phyloP scores from a whole-genome alignment of 2,113 vertebrate species.

The Hydrolagus affinis region DNA sequence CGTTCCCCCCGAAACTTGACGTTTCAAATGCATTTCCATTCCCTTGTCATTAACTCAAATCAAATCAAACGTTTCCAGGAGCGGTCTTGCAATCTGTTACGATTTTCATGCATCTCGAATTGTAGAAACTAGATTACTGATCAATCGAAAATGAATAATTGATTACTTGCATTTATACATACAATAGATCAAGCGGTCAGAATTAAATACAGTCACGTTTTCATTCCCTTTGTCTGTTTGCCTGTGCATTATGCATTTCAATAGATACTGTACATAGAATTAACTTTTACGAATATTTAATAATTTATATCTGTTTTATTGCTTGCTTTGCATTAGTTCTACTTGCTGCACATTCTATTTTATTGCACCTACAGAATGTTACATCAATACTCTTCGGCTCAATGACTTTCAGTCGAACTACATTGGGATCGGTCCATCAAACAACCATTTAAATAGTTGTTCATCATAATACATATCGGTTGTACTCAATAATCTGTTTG shows the following conservation, averaged over 20 bases:
- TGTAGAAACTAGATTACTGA: background rate
- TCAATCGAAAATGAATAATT: conserved; percentile 1
- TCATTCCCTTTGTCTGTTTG: background rate
- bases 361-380: background rate
- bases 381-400: background rate
- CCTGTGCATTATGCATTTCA: background rate
- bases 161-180: background rate
- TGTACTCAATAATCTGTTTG: background rate
- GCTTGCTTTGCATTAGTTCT: background rate
- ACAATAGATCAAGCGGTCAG: no score
- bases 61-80: background rate
- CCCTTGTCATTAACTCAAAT: background rate
- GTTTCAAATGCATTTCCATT: background rate
- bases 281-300: background rate
- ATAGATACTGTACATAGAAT: background rate
- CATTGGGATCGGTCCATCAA: no score
- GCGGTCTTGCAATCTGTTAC: background rate
- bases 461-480: background rate
- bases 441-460: background rate
- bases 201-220: background rate
- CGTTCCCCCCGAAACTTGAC: no score
- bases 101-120: background rate
- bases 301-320: background rate
- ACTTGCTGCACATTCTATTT: background rate
- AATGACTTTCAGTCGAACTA: background rate